These are phyloP conservation scores for Trachelus iudaicus DNA, from an alignment of 2,888 invertebrate genomes.

Conservation along the genomic window DNA sequence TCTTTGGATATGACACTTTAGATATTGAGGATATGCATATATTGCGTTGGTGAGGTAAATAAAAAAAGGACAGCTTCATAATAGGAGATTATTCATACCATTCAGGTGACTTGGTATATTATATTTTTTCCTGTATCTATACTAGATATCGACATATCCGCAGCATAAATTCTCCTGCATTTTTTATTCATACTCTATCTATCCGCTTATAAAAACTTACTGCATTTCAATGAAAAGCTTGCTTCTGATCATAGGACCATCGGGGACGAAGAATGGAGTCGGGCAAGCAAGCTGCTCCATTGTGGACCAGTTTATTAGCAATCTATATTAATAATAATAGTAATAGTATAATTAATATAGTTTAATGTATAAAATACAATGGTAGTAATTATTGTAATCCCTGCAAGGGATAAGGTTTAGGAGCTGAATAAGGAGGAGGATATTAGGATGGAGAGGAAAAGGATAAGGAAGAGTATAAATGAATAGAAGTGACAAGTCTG, in stretches of 20 bases:
- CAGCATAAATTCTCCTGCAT: background rate
- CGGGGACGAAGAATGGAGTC: constrained; percentile 27
- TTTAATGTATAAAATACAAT: constrained; percentile 62
- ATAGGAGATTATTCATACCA: background rate
- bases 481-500: constrained; percentile 17
- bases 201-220: background rate
- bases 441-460: constrained; percentile 27
- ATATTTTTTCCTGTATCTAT: background rate
- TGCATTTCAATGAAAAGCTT: background rate
- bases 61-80: background rate
- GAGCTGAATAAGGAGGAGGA: constrained; percentile 21
- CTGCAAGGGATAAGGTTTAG: constrained; percentile 16
- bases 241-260: background rate
- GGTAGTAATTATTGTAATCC: constrained; percentile 46
- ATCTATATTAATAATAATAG: constrained; percentile 47
- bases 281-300: constrained; percentile 36
- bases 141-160: background rate
- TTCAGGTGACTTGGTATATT: background rate
- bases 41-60: background rate
- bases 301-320: constrained; percentile 53
- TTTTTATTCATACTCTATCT: background rate
- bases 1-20: background rate
- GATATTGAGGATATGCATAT: background rate
- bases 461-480: constrained; percentile 21
- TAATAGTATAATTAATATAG: constrained; percentile 48